Conservation (phyloP, 1,140 invertebrate genomes). For the Leguminivora glycinivorella region DNA sequence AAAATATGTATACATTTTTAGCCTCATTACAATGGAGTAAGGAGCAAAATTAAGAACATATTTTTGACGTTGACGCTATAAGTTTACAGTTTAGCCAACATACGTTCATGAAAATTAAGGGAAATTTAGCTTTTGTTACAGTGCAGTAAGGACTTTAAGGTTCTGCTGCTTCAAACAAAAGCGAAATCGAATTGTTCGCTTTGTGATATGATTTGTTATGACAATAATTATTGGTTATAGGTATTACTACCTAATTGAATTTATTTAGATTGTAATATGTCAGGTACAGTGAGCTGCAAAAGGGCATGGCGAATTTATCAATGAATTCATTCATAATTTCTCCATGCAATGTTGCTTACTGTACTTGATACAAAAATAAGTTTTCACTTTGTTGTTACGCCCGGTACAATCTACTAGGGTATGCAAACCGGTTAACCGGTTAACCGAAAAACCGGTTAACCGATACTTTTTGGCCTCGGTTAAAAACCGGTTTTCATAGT, state of each 20-base stretch:
- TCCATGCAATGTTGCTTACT: too few relatives aligned
- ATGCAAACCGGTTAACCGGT: too few relatives aligned
- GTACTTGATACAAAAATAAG: too few relatives aligned
- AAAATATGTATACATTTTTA: neutral
- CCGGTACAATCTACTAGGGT: too few relatives aligned
- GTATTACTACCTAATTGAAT: neutral
- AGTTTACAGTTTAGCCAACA: neutral
- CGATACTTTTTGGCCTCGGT: too few relatives aligned
- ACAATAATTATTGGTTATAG: neutral
- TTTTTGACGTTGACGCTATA: neutral
- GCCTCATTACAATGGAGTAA: neutral
- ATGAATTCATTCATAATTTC: too few relatives aligned
- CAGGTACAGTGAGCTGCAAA: too few relatives aligned
- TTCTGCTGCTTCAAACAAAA: neutral
- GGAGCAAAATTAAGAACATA: slow-evolving; percentile 1
- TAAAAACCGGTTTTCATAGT: too few relatives aligned
- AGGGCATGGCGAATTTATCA: too few relatives aligned
- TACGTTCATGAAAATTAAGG: neutral
- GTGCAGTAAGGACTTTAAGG: neutral
- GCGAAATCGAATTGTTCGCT: slow-evolving; percentile 10
- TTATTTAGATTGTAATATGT: too few relatives aligned
- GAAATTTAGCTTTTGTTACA: slow-evolving; percentile 2
- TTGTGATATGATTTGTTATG: neutral
- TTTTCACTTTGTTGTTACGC: too few relatives aligned
- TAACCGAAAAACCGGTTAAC: too few relatives aligned